These are phyloP conservation scores for Notarius lentiginosus DNA, from an alignment of 2,113 vertebrate genomes.

Conservation along the genomic window DNA sequence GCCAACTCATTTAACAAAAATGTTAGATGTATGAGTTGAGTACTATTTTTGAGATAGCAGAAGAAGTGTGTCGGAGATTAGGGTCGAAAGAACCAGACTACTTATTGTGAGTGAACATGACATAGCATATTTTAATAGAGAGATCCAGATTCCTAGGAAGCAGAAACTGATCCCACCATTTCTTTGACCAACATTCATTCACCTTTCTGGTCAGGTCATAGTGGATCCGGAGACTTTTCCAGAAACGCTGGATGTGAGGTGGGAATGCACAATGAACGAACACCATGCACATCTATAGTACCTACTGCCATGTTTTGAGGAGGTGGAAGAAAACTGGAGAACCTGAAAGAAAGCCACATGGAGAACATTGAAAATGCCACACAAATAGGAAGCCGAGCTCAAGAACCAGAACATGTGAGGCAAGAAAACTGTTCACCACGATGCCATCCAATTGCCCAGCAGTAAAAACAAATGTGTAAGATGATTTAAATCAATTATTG, in stretches of 20 bases:
- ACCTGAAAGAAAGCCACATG: background rate
- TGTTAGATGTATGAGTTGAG: background rate
- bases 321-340: background rate
- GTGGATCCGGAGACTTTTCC: background rate
- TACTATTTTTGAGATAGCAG: background rate
- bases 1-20: background rate
- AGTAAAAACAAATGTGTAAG: background rate
- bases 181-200: background rate
- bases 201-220: background rate
- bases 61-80: background rate
- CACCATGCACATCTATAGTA: background rate
- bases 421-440: background rate
- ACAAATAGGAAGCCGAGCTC: background rate
- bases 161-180: background rate
- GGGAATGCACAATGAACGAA: background rate
- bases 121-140: background rate
- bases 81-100: background rate
- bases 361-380: background rate
- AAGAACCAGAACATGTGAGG: background rate
- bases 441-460: background rate
- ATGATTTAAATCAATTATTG: background rate
- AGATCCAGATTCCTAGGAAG: background rate
- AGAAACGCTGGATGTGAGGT: background rate
- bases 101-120: background rate
- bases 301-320: background rate